phyloP scores from a whole-genome alignment of 2,113 vertebrate genomes.

The Sinocyclocheilus anshuiensis region DNA sequence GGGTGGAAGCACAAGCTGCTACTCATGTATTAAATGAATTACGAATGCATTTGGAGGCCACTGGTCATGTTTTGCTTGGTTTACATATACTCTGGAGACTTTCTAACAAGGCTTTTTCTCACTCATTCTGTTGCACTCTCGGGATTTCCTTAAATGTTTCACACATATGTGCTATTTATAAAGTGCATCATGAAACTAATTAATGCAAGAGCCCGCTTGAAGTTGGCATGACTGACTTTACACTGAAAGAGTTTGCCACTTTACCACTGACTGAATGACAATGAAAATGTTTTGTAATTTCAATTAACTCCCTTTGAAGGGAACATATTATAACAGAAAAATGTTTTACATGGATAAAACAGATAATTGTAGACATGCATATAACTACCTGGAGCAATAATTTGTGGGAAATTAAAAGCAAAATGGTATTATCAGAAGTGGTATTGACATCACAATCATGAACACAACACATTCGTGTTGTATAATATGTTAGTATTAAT shows the following conservation, averaged over 20 bases:
- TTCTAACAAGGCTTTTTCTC: constrained; percentile 29
- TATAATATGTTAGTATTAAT: too few species aligned
- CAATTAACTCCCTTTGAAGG: neutral
- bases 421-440: too few species aligned
- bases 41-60: constrained; percentile 43
- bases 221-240: neutral
- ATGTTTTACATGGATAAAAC: neutral
- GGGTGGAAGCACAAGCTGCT: constrained; percentile 45
- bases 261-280: neutral
- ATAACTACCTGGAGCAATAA: too few species aligned
- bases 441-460: too few species aligned
- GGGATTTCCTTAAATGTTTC: constrained; percentile 17
- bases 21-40: constrained; percentile 43
- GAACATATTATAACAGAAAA: neutral
- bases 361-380: too few species aligned
- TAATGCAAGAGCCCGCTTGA: neutral
- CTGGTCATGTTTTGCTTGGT: constrained; percentile 43
- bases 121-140: neutral
- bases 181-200: constrained; percentile 1
- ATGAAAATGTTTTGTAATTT: neutral
- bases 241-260: neutral
- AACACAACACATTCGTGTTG: too few species aligned
- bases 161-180: constrained; percentile 1
- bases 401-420: too few species aligned
- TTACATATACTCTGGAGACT: constrained; percentile 32